A percentile compares a stretch with the other conserved stretches of the same genome.
Evolutionary conservation across 2,888 invertebrate genomes (phyloP).

Genomic region (Stictocephala bisonia): DNA sequence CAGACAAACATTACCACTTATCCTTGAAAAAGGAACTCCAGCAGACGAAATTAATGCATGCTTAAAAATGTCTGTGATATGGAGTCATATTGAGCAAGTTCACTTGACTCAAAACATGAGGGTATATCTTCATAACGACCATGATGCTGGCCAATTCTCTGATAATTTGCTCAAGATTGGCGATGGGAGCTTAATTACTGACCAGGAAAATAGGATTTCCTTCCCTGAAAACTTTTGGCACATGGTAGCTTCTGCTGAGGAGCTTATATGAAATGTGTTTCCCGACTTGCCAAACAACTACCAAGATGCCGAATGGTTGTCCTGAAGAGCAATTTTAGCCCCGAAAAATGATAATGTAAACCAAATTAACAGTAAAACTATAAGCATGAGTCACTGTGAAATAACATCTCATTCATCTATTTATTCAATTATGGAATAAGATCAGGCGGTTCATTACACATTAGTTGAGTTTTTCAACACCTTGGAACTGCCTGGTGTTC

Average conservation of each 20-base stretch:
- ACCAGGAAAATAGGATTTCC: constrained; percentile 61
- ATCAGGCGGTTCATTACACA: constrained; percentile 52
- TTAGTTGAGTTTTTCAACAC: constrained; percentile 58
- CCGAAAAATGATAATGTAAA: constrained; percentile 23
- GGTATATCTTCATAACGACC: background rate
- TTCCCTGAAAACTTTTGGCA: constrained; percentile 61
- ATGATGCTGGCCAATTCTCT: background rate
- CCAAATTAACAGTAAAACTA: constrained; percentile 55
- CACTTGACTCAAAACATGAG: background rate
- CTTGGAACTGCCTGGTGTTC: too few relatives aligned
- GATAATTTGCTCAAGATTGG: background rate
- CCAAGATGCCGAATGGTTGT: constrained; percentile 42
- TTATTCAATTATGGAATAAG: constrained; percentile 40
- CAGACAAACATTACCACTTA: constrained; percentile 21
- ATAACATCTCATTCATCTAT: constrained; percentile 45
- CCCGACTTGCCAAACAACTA: constrained; percentile 30
- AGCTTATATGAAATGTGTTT: constrained; percentile 6
- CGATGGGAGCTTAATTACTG: constrained; percentile 54
- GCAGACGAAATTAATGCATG: constrained; percentile 39
- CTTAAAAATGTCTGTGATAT: background rate
- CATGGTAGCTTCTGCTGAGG: constrained; percentile 55
- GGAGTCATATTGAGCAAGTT: background rate
- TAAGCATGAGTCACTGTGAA: constrained; percentile 25
- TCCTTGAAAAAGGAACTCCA: background rate
- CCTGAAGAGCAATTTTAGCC: constrained; percentile 60